Percentiles rank a stretch among this genome's conserved stretches.
Evolutionary conservation across 2,888 invertebrate genomes (phyloP).

Genomic region (Cephus pygmeus): DNA sequence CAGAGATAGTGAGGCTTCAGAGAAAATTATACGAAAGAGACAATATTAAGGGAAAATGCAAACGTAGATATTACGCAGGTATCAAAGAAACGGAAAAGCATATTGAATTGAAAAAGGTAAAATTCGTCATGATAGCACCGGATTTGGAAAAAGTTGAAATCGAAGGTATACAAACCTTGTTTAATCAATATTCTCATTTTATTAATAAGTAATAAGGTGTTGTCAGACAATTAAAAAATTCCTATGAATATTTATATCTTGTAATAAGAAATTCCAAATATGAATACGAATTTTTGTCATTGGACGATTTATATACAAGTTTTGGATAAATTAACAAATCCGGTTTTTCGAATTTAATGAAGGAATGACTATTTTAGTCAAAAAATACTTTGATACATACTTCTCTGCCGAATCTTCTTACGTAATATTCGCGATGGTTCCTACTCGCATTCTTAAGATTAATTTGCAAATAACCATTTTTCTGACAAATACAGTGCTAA

Average conservation of each 20-base stretch:
- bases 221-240: neutral
- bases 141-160: slow-evolving; percentile 47
- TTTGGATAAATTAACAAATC: neutral
- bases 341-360: neutral
- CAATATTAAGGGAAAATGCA: slow-evolving; percentile 44
- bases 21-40: slow-evolving; percentile 44
- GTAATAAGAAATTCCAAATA: neutral
- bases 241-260: no score
- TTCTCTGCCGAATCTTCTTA: neutral
- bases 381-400: neutral
- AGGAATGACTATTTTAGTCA: neutral
- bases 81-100: slow-evolving; percentile 49
- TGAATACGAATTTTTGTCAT: neutral
- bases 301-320: neutral
- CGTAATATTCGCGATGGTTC: neutral
- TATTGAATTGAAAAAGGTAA: slow-evolving; percentile 44
- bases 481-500: neutral
- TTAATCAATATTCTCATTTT: neutral
- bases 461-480: neutral
- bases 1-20: slow-evolving; percentile 47
- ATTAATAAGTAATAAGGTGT: neutral
- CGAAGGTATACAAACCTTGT: slow-evolving; percentile 35
- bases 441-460: neutral
- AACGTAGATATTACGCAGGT: slow-evolving; percentile 48
- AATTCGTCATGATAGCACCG: slow-evolving; percentile 48